phyloP scores from a whole-genome alignment of 2,888 invertebrate genomes.

The Escarpia spicata region DNA sequence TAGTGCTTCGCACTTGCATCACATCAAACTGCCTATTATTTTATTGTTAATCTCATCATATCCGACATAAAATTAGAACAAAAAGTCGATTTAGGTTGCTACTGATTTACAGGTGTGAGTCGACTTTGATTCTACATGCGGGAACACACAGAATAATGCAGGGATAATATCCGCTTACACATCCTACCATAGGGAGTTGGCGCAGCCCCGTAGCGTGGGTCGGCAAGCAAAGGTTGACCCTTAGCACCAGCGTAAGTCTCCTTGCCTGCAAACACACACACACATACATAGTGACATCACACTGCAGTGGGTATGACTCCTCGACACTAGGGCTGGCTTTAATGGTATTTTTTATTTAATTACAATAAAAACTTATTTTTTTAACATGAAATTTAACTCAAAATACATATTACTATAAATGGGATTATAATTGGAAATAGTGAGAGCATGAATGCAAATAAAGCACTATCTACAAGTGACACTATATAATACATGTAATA shows the following conservation, averaged over 20 bases:
- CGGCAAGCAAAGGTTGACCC: conserved; percentile 39
- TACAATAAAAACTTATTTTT: too few relatives aligned
- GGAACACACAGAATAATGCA: conserved; percentile 6
- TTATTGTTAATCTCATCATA: background rate
- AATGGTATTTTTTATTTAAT: too few relatives aligned
- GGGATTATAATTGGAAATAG: too few relatives aligned
- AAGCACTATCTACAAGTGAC: too few relatives aligned
- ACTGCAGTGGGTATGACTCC: too few relatives aligned
- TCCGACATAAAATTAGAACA: background rate
- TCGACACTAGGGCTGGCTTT: too few relatives aligned
- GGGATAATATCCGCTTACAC: background rate
- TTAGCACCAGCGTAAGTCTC: conserved; percentile 26
- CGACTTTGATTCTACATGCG: background rate
- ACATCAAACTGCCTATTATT: background rate
- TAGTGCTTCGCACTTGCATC: background rate
- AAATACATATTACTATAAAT: too few relatives aligned
- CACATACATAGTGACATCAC: too few relatives aligned
- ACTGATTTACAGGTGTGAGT: background rate
- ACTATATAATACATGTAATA: too few relatives aligned
- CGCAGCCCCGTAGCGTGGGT: conserved; percentile 39
- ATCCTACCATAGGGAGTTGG: background rate
- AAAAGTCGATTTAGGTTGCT: background rate
- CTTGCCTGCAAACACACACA: background rate
- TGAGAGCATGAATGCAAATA: too few relatives aligned
- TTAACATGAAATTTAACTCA: too few relatives aligned